Base-by-base conservation (phyloP, 2,113 vertebrate genomes). In the Pyrgilauda ruficollis region DNA sequence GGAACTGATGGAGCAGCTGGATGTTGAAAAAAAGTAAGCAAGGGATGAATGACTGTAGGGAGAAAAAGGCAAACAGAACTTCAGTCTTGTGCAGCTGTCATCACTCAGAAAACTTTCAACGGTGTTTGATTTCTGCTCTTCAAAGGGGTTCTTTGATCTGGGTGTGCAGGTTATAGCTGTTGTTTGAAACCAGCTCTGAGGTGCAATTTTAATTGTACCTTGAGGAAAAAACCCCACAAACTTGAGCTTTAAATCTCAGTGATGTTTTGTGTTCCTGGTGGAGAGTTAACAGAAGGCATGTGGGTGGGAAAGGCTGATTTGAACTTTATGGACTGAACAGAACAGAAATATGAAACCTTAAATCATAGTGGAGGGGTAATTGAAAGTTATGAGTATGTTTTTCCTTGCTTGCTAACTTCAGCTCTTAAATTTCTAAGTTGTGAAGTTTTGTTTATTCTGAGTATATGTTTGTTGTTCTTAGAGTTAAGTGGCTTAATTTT, bases 1-100 rank as follows among this genome's bases (percentile, higher is more conserved):
- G 94, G 98, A 99, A 66, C 94, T 99, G 84, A 98, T 98, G 96
- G 99, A 99, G 79, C 99, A 99, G 94, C 93, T 99, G 67, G 98
- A 99, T 52, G 84, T 98, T 66, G 98, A 99, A 76, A 98, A 94
- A 82, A 98, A 98, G 99, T 99, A 97, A 97, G 97, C 73, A n/a
- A 70, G n/a, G 52, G 61, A 67, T 95, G 83, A 90, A 58, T 91
- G 77, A 94, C 64, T 90, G 44, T 37, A 27, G 76, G 84, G 67
- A 79, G 90, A 82, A 91, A 89, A 90, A 89, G 86, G 43, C 72
- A 87, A 92, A 85, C 35, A 82, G 66, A 95, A 72, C 85, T 91
- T 93, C 62, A 92, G 49, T 73, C 55, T 91, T 85, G n/a, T 77
- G 77, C 83, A 93, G 82, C 52, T 93, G 79, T 88, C 43, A 13